Percentiles rank a stretch among this genome's conserved stretches.
Evolutionary conservation across 1,140 invertebrate genomes (phyloP).

Genomic region (Hirudo medicinalis): DNA sequence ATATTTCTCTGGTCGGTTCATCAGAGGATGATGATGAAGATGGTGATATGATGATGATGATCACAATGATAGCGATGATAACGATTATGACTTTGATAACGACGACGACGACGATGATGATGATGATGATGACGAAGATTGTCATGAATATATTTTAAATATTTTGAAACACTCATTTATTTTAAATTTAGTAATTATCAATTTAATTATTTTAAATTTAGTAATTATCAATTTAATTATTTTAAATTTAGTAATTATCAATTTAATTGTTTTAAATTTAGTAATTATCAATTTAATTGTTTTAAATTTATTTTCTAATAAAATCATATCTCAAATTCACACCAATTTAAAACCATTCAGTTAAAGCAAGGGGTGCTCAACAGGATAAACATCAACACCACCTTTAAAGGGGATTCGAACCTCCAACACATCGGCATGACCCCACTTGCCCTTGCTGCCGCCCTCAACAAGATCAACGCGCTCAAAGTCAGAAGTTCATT

Average conservation of each 20-base stretch:
- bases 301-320: not conserved
- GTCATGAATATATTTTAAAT: not conserved
- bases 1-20: not conserved
- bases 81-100: not conserved
- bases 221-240: too few relatives aligned
- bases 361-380: not conserved
- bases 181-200: not conserved
- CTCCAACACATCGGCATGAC: constrained; percentile 23
- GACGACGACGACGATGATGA: not conserved
- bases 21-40: not conserved
- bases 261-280: not conserved
- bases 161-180: not conserved
- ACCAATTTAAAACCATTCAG: not conserved
- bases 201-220: too few relatives aligned
- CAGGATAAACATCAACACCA: constrained; percentile 15
- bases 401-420: constrained; percentile 20
- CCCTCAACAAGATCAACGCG: constrained; percentile 21
- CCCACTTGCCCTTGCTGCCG: constrained; percentile 20
- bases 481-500: constrained; percentile 15
- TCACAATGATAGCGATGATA: too few relatives aligned
- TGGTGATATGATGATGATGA: not conserved
- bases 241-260: not conserved
- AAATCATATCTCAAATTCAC: not conserved
- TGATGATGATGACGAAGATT: not conserved
- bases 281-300: not conserved